A percentile compares a stretch with the other conserved stretches of the same genome.
phyloP scores from a whole-genome alignment of 2,888 invertebrate genomes.

The Atherix ibis region DNA sequence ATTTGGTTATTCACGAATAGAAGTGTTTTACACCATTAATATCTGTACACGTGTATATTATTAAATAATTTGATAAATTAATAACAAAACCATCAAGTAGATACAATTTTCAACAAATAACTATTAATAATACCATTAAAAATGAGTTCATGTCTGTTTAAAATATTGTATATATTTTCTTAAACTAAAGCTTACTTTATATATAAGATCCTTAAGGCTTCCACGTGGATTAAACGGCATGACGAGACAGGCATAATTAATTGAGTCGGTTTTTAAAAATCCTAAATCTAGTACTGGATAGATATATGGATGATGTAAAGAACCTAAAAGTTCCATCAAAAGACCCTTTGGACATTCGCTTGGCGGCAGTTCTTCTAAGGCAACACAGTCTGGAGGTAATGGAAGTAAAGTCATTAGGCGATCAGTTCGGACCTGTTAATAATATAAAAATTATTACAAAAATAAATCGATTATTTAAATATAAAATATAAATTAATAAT shows the following conservation, averaged over 20 bases:
- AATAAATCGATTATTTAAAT: too few species aligned
- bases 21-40: too few species aligned
- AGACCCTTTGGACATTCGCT: constrained; percentile 51
- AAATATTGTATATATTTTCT: too few species aligned
- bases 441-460: constrained; percentile 4
- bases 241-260: constrained; percentile 54
- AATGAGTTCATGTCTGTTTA: too few species aligned
- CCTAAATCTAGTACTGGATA: constrained; percentile 79
- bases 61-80: too few species aligned
- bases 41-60: too few species aligned
- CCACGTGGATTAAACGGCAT: constrained; percentile 72
- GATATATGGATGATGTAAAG: constrained; percentile 83
- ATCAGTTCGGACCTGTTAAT: constrained; percentile 30
- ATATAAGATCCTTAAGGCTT: constrained; percentile 78
- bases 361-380: constrained; percentile 34
- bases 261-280: constrained; percentile 41
- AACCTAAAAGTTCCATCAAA: constrained; percentile 66
- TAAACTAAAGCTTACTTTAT: constrained; percentile 52
- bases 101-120: too few species aligned
- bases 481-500: too few species aligned
- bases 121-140: too few species aligned
- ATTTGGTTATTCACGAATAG: too few species aligned
- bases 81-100: too few species aligned
- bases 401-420: constrained; percentile 32
- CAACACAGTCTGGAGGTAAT: constrained; percentile 31